phyloP scores from a whole-genome alignment of 2,888 invertebrate genomes.

The Thymelicus lineola region DNA sequence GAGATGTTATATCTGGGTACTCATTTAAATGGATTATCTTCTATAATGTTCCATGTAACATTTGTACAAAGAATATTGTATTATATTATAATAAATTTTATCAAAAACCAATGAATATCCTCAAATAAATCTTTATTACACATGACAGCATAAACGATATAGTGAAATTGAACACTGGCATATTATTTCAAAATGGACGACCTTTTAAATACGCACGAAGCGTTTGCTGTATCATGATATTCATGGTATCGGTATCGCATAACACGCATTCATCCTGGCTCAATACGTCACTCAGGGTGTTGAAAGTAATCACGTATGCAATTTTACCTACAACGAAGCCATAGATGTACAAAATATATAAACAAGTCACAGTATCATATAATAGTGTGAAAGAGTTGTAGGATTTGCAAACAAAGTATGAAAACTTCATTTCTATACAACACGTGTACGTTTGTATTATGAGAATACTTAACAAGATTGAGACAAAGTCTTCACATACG shows the following conservation, averaged over 20 bases:
- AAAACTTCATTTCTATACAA: too few relatives aligned
- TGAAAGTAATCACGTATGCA: constrained; percentile 2
- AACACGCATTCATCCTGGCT: constrained; percentile 9
- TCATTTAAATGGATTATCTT: too few relatives aligned
- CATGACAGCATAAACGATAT: not conserved
- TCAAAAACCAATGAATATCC: not conserved
- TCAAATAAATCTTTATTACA: constrained; percentile 52
- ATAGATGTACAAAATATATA: constrained; percentile 2
- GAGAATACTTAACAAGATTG: too few relatives aligned
- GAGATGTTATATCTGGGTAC: too few relatives aligned
- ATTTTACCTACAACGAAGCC: not conserved
- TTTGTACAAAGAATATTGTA: too few relatives aligned
- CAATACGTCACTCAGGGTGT: not conserved
- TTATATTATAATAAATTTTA: constrained; percentile 33
- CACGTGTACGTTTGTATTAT: too few relatives aligned
- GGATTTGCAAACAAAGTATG: too few relatives aligned
- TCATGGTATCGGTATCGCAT: constrained; percentile 3
- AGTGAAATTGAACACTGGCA: not conserved
- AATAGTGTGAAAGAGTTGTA: too few relatives aligned
- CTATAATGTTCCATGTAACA: too few relatives aligned
- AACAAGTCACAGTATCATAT: too few relatives aligned
- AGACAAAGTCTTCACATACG: too few relatives aligned
- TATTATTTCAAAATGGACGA: not conserved
- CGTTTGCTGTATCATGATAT: not conserved
- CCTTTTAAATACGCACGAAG: constrained; percentile 30